These are phyloP conservation scores for Holacanthus passer DNA, from an alignment of 2,113 vertebrate genomes.

Conservation along the genomic window DNA sequence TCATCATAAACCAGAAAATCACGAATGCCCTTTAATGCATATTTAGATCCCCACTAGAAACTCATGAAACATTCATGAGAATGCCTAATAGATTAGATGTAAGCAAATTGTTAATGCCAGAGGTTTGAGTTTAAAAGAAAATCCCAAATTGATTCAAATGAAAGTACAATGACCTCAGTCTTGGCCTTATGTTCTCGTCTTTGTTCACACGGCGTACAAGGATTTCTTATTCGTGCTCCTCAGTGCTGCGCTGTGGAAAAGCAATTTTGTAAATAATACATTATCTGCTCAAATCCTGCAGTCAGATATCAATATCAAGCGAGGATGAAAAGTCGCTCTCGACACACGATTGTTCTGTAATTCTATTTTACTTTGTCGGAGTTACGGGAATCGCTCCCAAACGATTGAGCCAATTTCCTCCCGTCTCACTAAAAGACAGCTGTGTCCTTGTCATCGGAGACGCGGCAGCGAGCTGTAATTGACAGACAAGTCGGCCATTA, in stretches of 20 bases:
- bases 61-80: background rate
- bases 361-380: slow-evolving; percentile 17
- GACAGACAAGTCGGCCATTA: slow-evolving; percentile 48
- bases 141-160: background rate
- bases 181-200: background rate
- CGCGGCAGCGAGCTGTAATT: slow-evolving; percentile 46
- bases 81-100: background rate
- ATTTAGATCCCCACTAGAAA: background rate
- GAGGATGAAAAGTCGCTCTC: background rate
- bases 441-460: slow-evolving; percentile 60
- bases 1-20: background rate
- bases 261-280: background rate
- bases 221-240: background rate
- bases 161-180: slow-evolving; percentile 1
- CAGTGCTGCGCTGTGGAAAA: background rate
- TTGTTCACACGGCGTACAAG: background rate
- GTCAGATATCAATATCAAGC: background rate
- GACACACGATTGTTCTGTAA: slow-evolving; percentile 22
- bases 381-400: slow-evolving; percentile 25
- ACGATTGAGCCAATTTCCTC: slow-evolving; percentile 36
- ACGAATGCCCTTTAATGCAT: background rate
- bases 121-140: background rate
- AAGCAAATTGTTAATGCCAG: background rate
- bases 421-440: slow-evolving; percentile 44
- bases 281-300: background rate